These are phyloP conservation scores for Sphecodes monilicornis DNA, from an alignment of 2,888 invertebrate genomes.

Conservation along the genomic window DNA sequence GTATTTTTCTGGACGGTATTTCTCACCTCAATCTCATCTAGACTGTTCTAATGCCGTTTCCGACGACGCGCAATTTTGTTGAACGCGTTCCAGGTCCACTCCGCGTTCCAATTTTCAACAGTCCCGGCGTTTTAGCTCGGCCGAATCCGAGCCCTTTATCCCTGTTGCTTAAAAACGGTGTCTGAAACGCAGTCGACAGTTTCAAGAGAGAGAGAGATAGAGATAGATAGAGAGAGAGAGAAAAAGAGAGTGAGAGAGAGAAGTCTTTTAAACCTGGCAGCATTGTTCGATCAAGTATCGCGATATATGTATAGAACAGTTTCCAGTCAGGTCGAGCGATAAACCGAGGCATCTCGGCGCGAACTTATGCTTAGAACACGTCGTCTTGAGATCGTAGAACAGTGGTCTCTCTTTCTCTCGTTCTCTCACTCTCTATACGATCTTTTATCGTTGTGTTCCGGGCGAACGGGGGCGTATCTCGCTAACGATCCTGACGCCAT, in stretches of 20 bases:
- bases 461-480: slow-evolving; percentile 5
- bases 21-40: neutral
- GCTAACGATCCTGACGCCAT: slow-evolving; percentile 53
- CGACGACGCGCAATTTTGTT: neutral
- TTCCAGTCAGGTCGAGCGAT: neutral
- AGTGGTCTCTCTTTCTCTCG: neutral
- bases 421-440: slow-evolving; percentile 23
- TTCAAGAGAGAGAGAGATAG: neutral
- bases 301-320: neutral
- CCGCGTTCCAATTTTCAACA: neutral
- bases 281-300: neutral
- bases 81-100: neutral
- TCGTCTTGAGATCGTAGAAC: neutral
- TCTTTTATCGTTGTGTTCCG: slow-evolving; percentile 34
- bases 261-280: neutral
- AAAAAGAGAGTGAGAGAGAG: neutral
- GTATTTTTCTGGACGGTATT: neutral
- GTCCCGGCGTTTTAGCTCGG: neutral
- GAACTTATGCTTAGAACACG: neutral
- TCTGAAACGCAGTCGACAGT: neutral
- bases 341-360: neutral
- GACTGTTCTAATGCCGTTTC: neutral
- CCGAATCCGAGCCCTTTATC: neutral
- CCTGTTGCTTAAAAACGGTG: neutral
- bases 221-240: too few species aligned